Evolutionary conservation across 2,888 invertebrate genomes (phyloP), one percentile per base, ranked within the genome.

Genomic region (Tipula unca): DNA sequence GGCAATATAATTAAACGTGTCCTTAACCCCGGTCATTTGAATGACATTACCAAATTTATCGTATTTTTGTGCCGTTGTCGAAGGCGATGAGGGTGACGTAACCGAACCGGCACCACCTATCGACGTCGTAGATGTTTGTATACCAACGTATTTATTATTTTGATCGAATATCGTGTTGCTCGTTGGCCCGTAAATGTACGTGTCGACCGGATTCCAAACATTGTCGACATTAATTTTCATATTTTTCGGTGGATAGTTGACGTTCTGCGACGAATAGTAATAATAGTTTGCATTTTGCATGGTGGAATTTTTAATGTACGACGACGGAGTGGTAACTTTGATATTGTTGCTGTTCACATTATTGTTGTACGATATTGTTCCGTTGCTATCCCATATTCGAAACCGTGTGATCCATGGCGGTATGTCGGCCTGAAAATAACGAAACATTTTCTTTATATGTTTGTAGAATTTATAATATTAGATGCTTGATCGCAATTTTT

Each of bases 381-480:
- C 92, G 87, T 93, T 93, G 85, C 95, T 95, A 90, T 95, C 95
- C 94, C 95, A 95, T 88, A 96, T 94, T 87, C 94, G 92, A 87
- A 96, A 90, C 88, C 94, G 92, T 36, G 95, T 95, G 42, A 94
- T 93, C 90, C 95, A 96, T 35, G 92, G 92, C 83, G 91, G 91
- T 86, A 91, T 88, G 88, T 91, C 91, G 87, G 89, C 89, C 91
- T 91, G 84, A 32, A 36, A 88, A 48, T 69, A 83, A 29, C 6
- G 32, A 1, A 32, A 32, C 5, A 6, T 32, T 32, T 32, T 6
- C 35, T 4, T 8, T 69, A 32, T n/a, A n/a, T n/a, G n/a, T n/a
- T n/a, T n/a, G n/a, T n/a, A n/a, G n/a, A n/a, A n/a, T n/a, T n/a
- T n/a, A n/a, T n/a, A n/a, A n/a, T n/a, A n/a, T n/a, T n/a, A n/a